Percentiles rank a stretch among this genome's conserved stretches.
These are phyloP conservation scores for Nibea albiflora DNA, from an alignment of 2,113 vertebrate species.

Conservation along the genomic window DNA sequence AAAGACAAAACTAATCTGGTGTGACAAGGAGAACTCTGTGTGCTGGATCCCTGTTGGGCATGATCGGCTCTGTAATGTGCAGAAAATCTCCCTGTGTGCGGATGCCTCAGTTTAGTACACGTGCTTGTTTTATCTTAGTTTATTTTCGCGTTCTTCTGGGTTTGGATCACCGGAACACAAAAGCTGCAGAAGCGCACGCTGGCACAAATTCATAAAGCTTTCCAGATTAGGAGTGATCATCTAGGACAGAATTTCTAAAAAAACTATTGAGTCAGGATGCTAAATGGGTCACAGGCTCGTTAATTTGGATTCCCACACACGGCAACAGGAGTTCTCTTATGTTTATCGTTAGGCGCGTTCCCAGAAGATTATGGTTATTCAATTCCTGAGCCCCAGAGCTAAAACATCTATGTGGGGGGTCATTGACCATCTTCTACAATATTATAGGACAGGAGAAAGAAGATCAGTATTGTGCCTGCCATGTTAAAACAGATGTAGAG, in stretches of 20 bases:
- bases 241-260: conserved; percentile 45
- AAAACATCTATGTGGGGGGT: conserved; percentile 36
- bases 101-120: neutral
- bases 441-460: neutral
- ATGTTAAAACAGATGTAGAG: neutral
- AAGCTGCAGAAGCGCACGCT: conserved; percentile 39
- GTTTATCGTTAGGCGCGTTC: conserved; percentile 31
- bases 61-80: conserved; percentile 7
- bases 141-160: conserved; percentile 25
- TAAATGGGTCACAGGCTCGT: conserved; percentile 63
- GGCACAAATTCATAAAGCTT: conserved; percentile 49
- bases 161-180: conserved; percentile 48
- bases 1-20: conserved; percentile 26
- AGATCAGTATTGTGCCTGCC: neutral
- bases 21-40: conserved; percentile 15
- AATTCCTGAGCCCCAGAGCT: neutral
- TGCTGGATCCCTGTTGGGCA: neutral
- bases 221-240: conserved; percentile 59
- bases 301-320: conserved; percentile 20
- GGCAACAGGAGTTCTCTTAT: conserved; percentile 22
- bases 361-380: conserved; percentile 39
- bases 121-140: neutral
- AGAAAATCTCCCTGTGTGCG: neutral
- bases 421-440: conserved; percentile 1
- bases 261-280: conserved; percentile 50